Conservation (phyloP, 1,140 invertebrate genomes). For the Aphelinus certus region DNA sequence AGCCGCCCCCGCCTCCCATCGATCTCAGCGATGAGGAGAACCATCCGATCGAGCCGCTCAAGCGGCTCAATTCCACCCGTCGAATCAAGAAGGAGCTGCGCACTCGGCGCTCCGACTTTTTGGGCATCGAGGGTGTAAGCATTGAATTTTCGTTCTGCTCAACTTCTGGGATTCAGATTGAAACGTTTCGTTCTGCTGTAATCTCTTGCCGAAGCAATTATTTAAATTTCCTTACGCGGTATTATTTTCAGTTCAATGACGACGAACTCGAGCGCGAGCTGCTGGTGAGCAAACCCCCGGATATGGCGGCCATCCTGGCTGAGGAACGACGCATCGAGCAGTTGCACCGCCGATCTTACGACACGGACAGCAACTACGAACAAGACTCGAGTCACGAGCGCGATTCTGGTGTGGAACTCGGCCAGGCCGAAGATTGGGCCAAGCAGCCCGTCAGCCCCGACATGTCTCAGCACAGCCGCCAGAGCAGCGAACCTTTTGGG, state of each 20-base stretch:
- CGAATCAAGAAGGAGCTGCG: constrained; percentile 87
- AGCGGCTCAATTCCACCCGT: constrained; percentile 82
- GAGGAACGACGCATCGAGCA: constrained; percentile 83
- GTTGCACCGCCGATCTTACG: constrained; percentile 69
- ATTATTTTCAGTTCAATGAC: constrained; percentile 62
- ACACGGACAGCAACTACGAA: constrained; percentile 66
- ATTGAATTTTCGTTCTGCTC: neutral
- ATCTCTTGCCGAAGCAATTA: neutral
- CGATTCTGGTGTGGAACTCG: constrained; percentile 80
- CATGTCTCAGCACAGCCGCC: constrained; percentile 77
- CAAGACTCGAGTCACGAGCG: constrained; percentile 66
- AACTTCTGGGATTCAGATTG: neutral
- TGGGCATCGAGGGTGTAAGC: constrained; percentile 79
- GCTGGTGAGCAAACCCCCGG: constrained; percentile 78
- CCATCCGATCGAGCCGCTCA: constrained; percentile 67
- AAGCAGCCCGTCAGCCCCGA: constrained; percentile 70
- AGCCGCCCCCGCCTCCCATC: constrained; percentile 84
- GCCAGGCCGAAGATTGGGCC: constrained; percentile 68
- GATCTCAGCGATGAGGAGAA: constrained; percentile 68
- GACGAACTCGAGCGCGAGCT: constrained; percentile 76
- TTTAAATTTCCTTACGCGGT: neutral
- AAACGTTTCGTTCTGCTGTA: neutral
- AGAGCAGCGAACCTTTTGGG: constrained; percentile 77
- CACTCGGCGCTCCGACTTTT: constrained; percentile 84
- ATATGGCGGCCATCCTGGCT: constrained; percentile 80